Conservation (phyloP, 1,140 invertebrate species). For the Ephestia elutella region DNA sequence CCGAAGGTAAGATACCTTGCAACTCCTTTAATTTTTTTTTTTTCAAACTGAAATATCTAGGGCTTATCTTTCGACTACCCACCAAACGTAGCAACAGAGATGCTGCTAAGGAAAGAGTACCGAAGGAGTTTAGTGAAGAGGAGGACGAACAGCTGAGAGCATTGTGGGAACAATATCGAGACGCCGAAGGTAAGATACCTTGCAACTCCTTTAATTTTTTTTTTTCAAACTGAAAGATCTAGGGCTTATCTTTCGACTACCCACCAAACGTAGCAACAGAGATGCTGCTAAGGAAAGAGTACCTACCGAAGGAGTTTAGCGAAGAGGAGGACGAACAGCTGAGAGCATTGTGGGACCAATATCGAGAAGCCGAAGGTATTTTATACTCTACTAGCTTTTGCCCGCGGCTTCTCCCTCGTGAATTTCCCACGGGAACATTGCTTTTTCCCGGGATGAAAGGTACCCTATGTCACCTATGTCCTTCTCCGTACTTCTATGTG, state of each 20-base stretch:
- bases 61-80: conserved; percentile 80
- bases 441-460: too few relatives aligned
- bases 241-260: too few relatives aligned
- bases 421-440: too few relatives aligned
- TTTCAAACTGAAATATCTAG: conserved; percentile 85
- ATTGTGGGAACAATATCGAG: conserved; percentile 82
- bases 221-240: background rate
- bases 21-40: background rate
- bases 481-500: too few relatives aligned
- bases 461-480: too few relatives aligned
- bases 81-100: conserved; percentile 74
- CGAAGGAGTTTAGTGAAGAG: conserved; percentile 83
- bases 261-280: too few relatives aligned
- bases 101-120: conserved; percentile 61
- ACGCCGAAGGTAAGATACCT: conserved; percentile 76
- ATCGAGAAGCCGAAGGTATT: conserved; percentile 77
- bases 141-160: conserved; percentile 84
- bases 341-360: conserved; percentile 81
- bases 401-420: too few relatives aligned
- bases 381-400: too few relatives aligned
- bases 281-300: conserved; percentile 71
- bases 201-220: background rate
- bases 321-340: conserved; percentile 88
- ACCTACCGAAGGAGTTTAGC: conserved; percentile 78
- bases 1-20: conserved; percentile 66